Evolutionary conservation across 2,113 vertebrate species (phyloP), one percentile per base, ranked within the genome.

Genomic region (Amblyopsis rosae): DNA sequence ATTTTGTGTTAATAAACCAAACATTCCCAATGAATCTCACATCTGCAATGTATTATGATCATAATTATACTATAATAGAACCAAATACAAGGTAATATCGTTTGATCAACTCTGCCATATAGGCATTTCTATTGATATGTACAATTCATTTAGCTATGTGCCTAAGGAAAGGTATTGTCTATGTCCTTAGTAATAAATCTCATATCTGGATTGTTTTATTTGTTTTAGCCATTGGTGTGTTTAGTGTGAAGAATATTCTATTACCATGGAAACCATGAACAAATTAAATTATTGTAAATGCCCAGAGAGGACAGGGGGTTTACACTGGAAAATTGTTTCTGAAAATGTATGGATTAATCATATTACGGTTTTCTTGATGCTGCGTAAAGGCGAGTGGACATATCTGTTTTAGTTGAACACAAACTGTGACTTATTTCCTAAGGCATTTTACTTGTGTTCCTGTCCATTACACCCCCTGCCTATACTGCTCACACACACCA

Each of bases 171-270:
- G 51, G 8, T 54, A 54, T 15, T 54, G 12, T 12, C 56, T 26
- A 58, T n/a, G 11, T 3, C 33, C 11, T 58, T 33, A 12, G 35
- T 41, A 41, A 32, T 12, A 32, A 33, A n/a, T 11, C 6, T 54
- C 51, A 16, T 54, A 54, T 54, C 13, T 15, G 26, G 26, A 60
- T 15, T 45, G 15, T 12, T 15, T 6, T 16, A 26, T 41, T 45
- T 19, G 10, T 19, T 32, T 57, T 26, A 10, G 4, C 11, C 12
- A 53, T n/a, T 53, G 51, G 51, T 45, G 49, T 16, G 33, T 49
- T 46, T 9, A 70, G 17, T 67, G 50, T 78, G 26, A 68, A 62
- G 26, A 66, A 65, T 53, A 11, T 58, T 73, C 59, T 50, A 35
- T 47, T 5, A 65, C 26, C 32, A 7, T 41, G 35, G 35, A 8